These are phyloP conservation scores for Apamea crenata DNA, from an alignment of 2,888 invertebrate genomes.

Conservation along the genomic window DNA sequence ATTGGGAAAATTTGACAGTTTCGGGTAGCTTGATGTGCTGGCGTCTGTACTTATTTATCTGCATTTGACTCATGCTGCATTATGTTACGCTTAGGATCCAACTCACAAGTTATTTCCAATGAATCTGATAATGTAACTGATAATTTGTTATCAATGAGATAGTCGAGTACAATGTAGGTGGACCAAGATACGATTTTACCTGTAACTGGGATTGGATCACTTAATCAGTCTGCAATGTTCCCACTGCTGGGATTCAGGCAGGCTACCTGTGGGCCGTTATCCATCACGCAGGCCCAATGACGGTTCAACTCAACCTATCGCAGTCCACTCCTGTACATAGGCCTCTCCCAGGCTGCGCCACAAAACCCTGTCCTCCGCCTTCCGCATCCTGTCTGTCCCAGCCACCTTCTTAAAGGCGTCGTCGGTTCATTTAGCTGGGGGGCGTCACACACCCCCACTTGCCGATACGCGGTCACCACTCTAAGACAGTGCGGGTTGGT, in stretches of 20 bases:
- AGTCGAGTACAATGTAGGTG: constrained; percentile 21
- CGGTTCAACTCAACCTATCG: neutral
- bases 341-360: too few species aligned
- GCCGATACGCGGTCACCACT: too few species aligned
- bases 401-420: too few species aligned
- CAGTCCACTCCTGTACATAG: neutral
- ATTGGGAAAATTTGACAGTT: too few species aligned
- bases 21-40: too few species aligned
- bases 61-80: constrained; percentile 3
- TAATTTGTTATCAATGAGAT: constrained; percentile 43
- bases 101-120: constrained; percentile 20
- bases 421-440: too few species aligned
- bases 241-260: neutral
- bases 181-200: neutral
- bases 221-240: neutral
- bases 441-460: too few species aligned
- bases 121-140: constrained; percentile 40
- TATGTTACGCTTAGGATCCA: constrained; percentile 1
- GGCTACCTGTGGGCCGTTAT: too few species aligned
- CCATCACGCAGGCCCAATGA: neutral
- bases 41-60: constrained; percentile 10
- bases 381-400: too few species aligned
- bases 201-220: neutral
- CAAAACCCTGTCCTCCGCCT: too few species aligned
- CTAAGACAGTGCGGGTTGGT: neutral